phyloP scores from a whole-genome alignment of 2,888 invertebrate genomes.

The Rambutsinella grinnellia region DNA sequence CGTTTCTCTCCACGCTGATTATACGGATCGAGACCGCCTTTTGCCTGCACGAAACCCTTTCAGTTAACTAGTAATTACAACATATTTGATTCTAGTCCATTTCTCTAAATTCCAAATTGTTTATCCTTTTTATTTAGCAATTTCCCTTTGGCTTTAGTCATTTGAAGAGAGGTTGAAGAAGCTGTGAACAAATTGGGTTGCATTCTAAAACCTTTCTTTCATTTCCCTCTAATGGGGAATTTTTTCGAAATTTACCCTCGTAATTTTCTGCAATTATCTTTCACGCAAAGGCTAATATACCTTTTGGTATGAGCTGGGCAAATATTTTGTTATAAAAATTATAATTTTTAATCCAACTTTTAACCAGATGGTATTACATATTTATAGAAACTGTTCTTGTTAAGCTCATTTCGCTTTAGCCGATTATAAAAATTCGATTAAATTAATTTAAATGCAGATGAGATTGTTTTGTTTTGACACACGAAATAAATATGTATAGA shows the following conservation, averaged over 20 bases:
- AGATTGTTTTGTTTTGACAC: conserved; percentile 41
- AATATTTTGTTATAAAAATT: too few relatives aligned
- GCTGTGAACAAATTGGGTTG: conserved; percentile 63
- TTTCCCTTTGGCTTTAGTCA: background rate
- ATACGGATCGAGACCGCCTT: too few relatives aligned
- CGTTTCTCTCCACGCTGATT: too few relatives aligned
- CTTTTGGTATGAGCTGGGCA: too few relatives aligned
- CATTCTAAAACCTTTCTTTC: conserved; percentile 14
- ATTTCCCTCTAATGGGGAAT: background rate
- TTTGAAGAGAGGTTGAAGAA: conserved; percentile 40
- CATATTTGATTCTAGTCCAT: too few relatives aligned
- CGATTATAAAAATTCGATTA: conserved; percentile 38
- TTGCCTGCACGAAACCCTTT: conserved; percentile 44
- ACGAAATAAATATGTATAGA: background rate
- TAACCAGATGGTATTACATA: background rate
- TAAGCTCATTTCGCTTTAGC: background rate
- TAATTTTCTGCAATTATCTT: conserved; percentile 40
- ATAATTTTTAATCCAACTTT: too few relatives aligned
- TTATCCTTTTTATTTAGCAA: background rate
- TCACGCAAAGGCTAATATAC: conserved; percentile 17
- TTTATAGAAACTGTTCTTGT: background rate
- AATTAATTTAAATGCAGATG: conserved; percentile 58
- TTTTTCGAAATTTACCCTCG: conserved; percentile 26
- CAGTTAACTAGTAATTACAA: background rate
- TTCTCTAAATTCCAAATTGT: background rate